Evolutionary conservation across 2,888 invertebrate species (phyloP).

Genomic region (Nomada hirtipes): DNA sequence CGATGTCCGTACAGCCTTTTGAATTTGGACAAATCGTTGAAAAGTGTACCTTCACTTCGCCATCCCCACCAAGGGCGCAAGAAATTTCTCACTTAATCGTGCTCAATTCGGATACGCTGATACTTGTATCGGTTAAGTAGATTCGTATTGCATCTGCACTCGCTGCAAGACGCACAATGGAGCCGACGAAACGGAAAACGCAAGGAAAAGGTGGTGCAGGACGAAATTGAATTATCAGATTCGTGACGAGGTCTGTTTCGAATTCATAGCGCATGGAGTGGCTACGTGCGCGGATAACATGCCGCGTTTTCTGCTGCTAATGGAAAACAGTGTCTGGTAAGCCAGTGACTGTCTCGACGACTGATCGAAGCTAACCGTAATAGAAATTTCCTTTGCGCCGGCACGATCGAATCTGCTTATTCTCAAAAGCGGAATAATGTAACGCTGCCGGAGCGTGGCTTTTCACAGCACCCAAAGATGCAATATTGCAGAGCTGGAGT

Average conservation of each 20-base stretch:
- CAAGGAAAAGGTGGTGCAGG: not conserved
- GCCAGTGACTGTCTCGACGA: conserved; percentile 60
- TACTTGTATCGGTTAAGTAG: not conserved
- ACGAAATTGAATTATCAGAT: conserved; percentile 44
- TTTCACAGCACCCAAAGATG: conserved; percentile 33
- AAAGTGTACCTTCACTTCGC: no score
- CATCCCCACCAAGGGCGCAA: no score
- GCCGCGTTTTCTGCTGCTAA: conserved; percentile 48
- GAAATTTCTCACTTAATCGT: not conserved
- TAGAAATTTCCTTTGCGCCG: conserved; percentile 73
- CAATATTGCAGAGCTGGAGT: conserved; percentile 59
- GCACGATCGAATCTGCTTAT: conserved; percentile 73
- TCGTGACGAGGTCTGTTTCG: conserved; percentile 27
- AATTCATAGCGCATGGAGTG: conserved; percentile 44
- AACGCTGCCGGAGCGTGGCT: conserved; percentile 53
- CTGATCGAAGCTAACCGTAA: conserved; percentile 64
- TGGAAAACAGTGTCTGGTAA: conserved; percentile 59
- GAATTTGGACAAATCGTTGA: no score
- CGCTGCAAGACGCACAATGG: not conserved
- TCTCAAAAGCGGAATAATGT: conserved; percentile 66
- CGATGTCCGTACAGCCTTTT: no score
- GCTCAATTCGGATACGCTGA: not conserved
- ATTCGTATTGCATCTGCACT: conserved; percentile 7
- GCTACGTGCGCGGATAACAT: conserved; percentile 41
- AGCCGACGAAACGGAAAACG: conserved; percentile 15